Conservation (phyloP, 2,113 vertebrate genomes). For the Anoura caudifer region DNA sequence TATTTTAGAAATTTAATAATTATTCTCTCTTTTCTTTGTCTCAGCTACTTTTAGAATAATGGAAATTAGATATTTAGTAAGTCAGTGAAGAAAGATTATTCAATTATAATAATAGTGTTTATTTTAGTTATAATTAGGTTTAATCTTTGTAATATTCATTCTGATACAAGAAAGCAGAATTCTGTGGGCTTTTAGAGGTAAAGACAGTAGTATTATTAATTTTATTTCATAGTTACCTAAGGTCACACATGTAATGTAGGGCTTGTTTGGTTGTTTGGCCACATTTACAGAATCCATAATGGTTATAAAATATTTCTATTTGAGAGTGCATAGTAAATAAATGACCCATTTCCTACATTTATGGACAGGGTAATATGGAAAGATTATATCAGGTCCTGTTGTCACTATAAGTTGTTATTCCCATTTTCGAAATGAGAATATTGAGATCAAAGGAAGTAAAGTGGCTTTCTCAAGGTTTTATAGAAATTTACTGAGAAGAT, state of each 20-base stretch:
- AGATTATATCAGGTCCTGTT: not conserved
- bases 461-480: not conserved
- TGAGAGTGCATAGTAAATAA: not conserved
- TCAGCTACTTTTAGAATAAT: not conserved
- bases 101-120: not conserved
- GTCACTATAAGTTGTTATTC: not conserved
- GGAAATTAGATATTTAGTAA: not conserved
- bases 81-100: not conserved
- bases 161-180: not conserved
- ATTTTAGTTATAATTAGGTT: not conserved
- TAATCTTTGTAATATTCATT: not conserved
- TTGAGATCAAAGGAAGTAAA: not conserved
- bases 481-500: not conserved
- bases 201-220: not conserved
- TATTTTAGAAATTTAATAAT: not conserved
- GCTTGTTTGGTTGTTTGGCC: not conserved
- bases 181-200: not conserved
- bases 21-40: not conserved
- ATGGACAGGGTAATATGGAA: not conserved
- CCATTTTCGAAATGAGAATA: not conserved
- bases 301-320: not conserved
- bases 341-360: not conserved
- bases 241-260: not conserved
- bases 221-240: not conserved
- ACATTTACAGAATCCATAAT: not conserved